Base-by-base conservation (phyloP, 2,888 invertebrate species). In the Hanleya hanleyi region DNA sequence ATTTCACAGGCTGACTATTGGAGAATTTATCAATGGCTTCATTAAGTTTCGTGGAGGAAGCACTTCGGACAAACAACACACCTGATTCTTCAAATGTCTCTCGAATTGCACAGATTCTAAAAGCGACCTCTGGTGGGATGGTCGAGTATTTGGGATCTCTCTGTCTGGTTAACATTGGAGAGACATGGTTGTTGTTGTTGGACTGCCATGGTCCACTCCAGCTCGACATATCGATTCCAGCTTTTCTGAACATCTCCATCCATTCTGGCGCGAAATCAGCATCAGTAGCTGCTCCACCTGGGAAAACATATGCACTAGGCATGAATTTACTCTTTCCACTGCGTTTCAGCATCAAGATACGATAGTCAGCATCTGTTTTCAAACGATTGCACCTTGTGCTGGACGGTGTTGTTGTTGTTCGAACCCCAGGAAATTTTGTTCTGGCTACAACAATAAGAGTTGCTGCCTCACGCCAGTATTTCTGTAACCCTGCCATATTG, bases 21-120 rank as follows among this genome's bases (percentile, higher is more conserved):
- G 33, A 15, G 65, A 71, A 71, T 15, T n/a, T n/a, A 61, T 35
- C 62, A 1, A 33, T 26, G 26, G 91, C 37, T 29, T 70, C 61
- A 1, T 57, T 26, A 37, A 65, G 61, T 22, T 71, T 66, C 29
- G 29, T 1, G 29, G 57, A 57, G 22, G 22, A 12, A 29, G 29
- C 4, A 4, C 9, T 22, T 26, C 64, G 77, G 9, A 81, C 87
- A 29, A 90, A 69, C 41, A 91, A 75, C 68, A 97, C 91, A 0
- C 97, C 97, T 77, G 95, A 93, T 90, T 97, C 97, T 89, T 97
- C 97, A 92, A 97, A 97, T 9, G 96, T 95, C 91, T 97, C 97
- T 65, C 95, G 91, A 70, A 97, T 94, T 0, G 97, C 96, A 68
- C 95, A 94, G 80, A 97, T 94, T 83, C 97, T 92, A 69, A 96